Base-by-base conservation (phyloP, 1,140 invertebrate genomes). In the Tribolium madens region DNA sequence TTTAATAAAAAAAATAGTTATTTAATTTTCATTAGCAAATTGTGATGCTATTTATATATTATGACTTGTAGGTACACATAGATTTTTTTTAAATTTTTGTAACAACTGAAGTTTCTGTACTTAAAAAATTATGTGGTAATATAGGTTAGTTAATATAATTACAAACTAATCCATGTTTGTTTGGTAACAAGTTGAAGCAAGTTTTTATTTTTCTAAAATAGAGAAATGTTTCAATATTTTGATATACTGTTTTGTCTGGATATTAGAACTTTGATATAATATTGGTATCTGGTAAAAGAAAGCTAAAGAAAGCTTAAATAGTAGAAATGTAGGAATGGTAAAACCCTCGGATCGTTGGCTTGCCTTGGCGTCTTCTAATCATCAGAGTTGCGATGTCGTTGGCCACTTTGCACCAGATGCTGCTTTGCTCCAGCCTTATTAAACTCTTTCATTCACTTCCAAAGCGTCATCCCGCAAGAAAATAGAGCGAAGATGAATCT, bases 331-430 rank as follows among this genome's bases (percentile, higher is more conserved):
- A 18, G 17, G n/a, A 18, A 10, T 57, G 14, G 52, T 57, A 4
- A 57, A 18, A 15, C 17, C 17, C 48, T 12, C 15, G 17, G 52
- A 18, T 57, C 52, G 52, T 57, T 57, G 52, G 15, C 52, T 57
- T 17, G 52, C 14, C 48, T 50, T 57, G 52, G 21, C 52, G 52
- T 57, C 52, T 57, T 57, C 52, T 57, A 57, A 57, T 57, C 52
- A 57, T 57, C 52, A 18, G 52, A 57, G 52, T 57, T 57, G 52
- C 52, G 52, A 57, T 21, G 17, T 57, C 52, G 52, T 50, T 57
- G 52, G 14, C 52, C 52, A 57, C 52, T 57, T 57, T 57, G 52
- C 52, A 57, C 52, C 52, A 57, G 52, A 57, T 57, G 52, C 52
- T 21, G 52, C 52, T 18, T 57, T 21, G 52, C 52, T 17, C 15